Evolutionary conservation across 2,888 invertebrate genomes (phyloP).

Genomic region (Malachius bipustulatus): DNA sequence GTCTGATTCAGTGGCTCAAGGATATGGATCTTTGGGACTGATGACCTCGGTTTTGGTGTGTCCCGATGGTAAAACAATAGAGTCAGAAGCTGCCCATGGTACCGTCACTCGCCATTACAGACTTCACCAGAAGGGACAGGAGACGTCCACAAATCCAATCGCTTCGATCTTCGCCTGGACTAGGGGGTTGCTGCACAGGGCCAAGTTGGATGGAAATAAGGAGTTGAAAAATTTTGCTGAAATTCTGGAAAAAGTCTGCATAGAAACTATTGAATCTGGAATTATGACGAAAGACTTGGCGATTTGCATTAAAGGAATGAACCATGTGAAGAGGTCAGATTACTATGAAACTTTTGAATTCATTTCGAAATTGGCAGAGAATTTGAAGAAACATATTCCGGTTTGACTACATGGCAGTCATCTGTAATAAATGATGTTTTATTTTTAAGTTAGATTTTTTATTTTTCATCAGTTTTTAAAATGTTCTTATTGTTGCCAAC

Average conservation of each 20-base stretch:
- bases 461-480: too few relatives aligned
- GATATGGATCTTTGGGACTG: constrained; percentile 88
- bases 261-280: constrained; percentile 90
- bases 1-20: constrained; percentile 96
- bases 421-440: too few relatives aligned
- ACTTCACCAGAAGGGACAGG: constrained; percentile 85
- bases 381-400: constrained; percentile 55
- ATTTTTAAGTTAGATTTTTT: too few relatives aligned
- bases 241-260: constrained; percentile 78
- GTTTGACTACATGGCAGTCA: constrained; percentile 40
- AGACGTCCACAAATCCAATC: constrained; percentile 97
- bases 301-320: constrained; percentile 92
- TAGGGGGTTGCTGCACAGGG: constrained; percentile 82
- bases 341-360: constrained; percentile 97
- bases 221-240: constrained; percentile 69
- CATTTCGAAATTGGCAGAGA: constrained; percentile 87
- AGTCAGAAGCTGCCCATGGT: constrained; percentile 97
- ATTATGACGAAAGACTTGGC: constrained; percentile 98
- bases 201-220: constrained; percentile 80
- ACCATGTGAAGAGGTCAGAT: constrained; percentile 61
- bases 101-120: constrained; percentile 48
- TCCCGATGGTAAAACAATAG: constrained; percentile 96
- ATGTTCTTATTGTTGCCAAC: too few relatives aligned
- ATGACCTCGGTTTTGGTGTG: constrained; percentile 97
- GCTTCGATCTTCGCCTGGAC: constrained; percentile 99